Base-by-base conservation (phyloP, 2,113 vertebrate species). In the Tamias sibiricus region DNA sequence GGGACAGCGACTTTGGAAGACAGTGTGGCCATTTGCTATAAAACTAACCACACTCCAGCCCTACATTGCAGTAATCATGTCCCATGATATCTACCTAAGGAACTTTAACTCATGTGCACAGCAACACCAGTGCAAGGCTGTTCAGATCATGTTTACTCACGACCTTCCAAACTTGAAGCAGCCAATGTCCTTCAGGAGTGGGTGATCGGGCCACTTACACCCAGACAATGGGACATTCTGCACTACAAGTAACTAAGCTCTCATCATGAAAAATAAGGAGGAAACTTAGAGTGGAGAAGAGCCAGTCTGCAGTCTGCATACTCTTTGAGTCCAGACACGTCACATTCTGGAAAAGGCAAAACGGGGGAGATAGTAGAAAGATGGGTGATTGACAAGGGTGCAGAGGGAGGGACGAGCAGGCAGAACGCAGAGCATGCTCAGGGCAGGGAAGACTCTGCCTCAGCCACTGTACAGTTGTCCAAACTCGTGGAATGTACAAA, bases 391-490 rank as follows among this genome's bases (percentile, higher is more conserved):
- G 22, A 14, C 71, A 24, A 32, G 20, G 40, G 40, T 7, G 1
- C 49, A 2, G 44, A 16, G 13, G 11, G 40, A 10, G 8, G 32
- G 35, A 19, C 19, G 7, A 24, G 4, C 0, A 22, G 14, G 57
- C 2, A n/a, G 72, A 28, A 49, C 37, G 42, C 52, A 44, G 52
- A 62, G 71, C 11, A 0, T 22, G 30, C 14, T 52, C 9, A 8
- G 54, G 69, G 19, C 40, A 24, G 54, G 1, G 20, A 44, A n/a
- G 19, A 4, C 54, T n/a, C 40, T 37, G 22, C 16, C 11, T 6
- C 20, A 11, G 28, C 2, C 57, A 7, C 0, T 37, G 1, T 2
- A 49, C 47, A 20, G 9, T 4, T 11, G 14, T 4, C 42, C 22
- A 62, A 20, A 59, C 2, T 2, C 54, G 40, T 2, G n/a, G 71